Evolutionary conservation across 1,140 invertebrate genomes (phyloP).

Genomic region (Armadillidium nasatum): DNA sequence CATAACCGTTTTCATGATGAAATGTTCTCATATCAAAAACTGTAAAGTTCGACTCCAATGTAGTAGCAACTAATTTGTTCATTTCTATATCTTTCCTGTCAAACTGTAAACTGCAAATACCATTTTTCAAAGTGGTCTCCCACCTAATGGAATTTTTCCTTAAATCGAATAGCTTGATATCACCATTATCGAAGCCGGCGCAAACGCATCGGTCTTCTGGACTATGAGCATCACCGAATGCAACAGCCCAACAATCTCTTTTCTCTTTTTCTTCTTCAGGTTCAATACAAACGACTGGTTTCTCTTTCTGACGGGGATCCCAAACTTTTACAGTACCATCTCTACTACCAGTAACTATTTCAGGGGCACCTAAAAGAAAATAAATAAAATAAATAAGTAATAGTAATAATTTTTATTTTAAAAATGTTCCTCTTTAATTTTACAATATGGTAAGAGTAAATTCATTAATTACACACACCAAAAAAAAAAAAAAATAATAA

Average conservation of each 20-base stretch:
- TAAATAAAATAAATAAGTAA: not conserved
- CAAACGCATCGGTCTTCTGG: conserved; percentile 75
- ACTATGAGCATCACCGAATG: conserved; percentile 81
- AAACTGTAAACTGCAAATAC: conserved; percentile 85
- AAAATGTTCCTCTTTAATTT: too few relatives aligned
- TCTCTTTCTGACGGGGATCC: conserved; percentile 79
- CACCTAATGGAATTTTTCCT: conserved; percentile 73
- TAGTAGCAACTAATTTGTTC: conserved; percentile 91
- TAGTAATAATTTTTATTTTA: too few relatives aligned
- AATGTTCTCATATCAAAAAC: conserved; percentile 83
- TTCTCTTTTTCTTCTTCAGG: conserved; percentile 55
- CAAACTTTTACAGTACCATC: conserved; percentile 93
- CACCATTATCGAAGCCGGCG: conserved; percentile 94
- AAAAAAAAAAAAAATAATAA: too few relatives aligned
- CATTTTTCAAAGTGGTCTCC: conserved; percentile 91
- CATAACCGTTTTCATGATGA: conserved; percentile 81
- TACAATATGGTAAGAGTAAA: too few relatives aligned
- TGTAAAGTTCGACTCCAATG: conserved; percentile 86
- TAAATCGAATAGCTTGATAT: conserved; percentile 93
- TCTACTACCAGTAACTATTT: conserved; percentile 87
- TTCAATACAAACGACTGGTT: conserved; percentile 82
- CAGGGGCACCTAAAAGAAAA: conserved; percentile 66
- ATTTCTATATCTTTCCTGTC: conserved; percentile 89
- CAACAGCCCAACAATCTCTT: conserved; percentile 81
- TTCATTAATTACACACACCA: too few relatives aligned